A percentile compares a stretch with the other conserved stretches of the same genome.
phyloP scores from a whole-genome alignment of 2,888 invertebrate genomes.

The Mellilla xanthometata region DNA sequence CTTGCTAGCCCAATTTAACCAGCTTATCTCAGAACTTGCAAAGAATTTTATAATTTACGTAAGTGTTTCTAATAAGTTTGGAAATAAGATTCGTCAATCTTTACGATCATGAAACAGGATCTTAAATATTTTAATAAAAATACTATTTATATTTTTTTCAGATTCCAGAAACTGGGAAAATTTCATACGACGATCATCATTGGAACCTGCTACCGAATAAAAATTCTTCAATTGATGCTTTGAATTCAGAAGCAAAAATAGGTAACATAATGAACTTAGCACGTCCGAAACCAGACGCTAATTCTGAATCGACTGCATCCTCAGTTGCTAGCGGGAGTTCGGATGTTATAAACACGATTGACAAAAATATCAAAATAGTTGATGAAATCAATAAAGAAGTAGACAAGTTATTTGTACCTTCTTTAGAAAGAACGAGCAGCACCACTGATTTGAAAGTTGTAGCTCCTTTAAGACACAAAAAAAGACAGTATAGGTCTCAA shows the following conservation, averaged over 20 bases:
- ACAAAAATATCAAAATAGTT: slow-evolving; percentile 52
- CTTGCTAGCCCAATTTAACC: slow-evolving; percentile 68
- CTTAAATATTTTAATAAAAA: background rate
- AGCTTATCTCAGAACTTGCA: slow-evolving; percentile 57
- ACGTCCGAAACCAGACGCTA: slow-evolving; percentile 51
- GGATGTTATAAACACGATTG: slow-evolving; percentile 56
- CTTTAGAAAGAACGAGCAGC: slow-evolving; percentile 70
- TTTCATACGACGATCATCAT: slow-evolving; percentile 58
- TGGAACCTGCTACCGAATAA: slow-evolving; percentile 47
- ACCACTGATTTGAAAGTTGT: slow-evolving; percentile 66
- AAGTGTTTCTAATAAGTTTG: too few species aligned
- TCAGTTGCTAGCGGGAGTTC: slow-evolving; percentile 63
- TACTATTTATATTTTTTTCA: slow-evolving; percentile 37
- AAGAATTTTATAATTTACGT: slow-evolving; percentile 64
- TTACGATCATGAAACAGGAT: too few species aligned
- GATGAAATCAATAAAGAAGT: slow-evolving; percentile 68
- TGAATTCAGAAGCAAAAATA: slow-evolving; percentile 48
- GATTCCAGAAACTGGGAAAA: slow-evolving; percentile 61
- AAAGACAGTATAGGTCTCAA: slow-evolving; percentile 72
- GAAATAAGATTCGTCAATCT: too few species aligned
- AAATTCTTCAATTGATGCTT: slow-evolving; percentile 19
- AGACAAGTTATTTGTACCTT: slow-evolving; percentile 65
- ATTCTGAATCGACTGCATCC: slow-evolving; percentile 56
- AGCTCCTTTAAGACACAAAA: slow-evolving; percentile 63
- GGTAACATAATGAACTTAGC: slow-evolving; percentile 64